A percentile compares a stretch with the other conserved stretches of the same genome.
phyloP scores from a whole-genome alignment of 2,113 vertebrate genomes.

The Hippocampus comes region DNA sequence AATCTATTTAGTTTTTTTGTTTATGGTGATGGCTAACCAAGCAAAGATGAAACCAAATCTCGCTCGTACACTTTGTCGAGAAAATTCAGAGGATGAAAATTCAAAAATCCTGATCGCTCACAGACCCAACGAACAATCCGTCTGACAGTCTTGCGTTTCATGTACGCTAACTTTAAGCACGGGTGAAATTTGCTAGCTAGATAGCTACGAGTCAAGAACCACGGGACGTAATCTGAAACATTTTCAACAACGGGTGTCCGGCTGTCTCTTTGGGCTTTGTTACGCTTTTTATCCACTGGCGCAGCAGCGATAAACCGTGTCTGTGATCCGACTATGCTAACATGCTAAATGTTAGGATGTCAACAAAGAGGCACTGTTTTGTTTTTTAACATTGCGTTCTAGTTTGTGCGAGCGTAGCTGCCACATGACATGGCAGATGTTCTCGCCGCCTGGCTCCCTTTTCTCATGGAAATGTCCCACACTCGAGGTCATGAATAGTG shows the following conservation, averaged over 20 bases:
- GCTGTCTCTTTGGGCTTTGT: not conserved
- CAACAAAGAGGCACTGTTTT: not conserved
- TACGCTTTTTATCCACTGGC: not conserved
- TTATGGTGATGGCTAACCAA: too few relatives aligned
- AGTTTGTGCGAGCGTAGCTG: not conserved
- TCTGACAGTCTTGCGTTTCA: not conserved
- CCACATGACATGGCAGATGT: not conserved
- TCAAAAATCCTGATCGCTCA: too few relatives aligned
- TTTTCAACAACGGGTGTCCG: not conserved
- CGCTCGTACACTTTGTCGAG: too few relatives aligned
- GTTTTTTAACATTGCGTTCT: not conserved
- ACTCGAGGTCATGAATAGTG: not conserved
- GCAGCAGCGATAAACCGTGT: not conserved
- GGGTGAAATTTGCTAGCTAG: too few relatives aligned
- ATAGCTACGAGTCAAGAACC: not conserved
- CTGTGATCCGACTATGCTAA: not conserved
- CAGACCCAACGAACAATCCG: too few relatives aligned
- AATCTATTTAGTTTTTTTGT: not conserved
- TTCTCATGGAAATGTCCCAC: conserved; percentile 4
- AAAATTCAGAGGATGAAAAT: too few relatives aligned
- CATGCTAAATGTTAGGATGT: not conserved
- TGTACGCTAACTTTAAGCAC: not conserved
- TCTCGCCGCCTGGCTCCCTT: not conserved
- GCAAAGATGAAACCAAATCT: too few relatives aligned
- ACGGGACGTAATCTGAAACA: too few relatives aligned